Percentiles rank a stretch among this genome's conserved stretches.
These are phyloP conservation scores for Aleiodes sp. DNA, from an alignment of 1,140 invertebrate species.

Conservation along the genomic window DNA sequence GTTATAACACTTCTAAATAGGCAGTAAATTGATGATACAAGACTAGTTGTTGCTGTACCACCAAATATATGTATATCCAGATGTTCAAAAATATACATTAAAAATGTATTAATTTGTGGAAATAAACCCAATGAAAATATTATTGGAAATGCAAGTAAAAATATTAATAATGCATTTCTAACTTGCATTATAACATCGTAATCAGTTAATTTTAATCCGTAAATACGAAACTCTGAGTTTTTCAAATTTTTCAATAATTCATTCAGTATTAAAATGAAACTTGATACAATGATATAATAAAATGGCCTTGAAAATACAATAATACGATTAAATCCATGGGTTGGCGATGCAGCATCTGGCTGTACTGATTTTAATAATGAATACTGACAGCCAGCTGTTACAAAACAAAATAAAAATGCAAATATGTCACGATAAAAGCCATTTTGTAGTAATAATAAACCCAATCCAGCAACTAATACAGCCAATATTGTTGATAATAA, in stretches of 20 bases:
- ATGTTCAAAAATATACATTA: constrained; percentile 95
- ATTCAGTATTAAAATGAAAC: constrained; percentile 76
- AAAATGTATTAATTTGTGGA: constrained; percentile 96
- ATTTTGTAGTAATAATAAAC: constrained; percentile 82
- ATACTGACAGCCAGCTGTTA: constrained; percentile 97
- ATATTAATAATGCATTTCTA: constrained; percentile 79
- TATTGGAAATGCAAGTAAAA: constrained; percentile 91
- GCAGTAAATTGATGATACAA: constrained; percentile 87
- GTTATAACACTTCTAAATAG: constrained; percentile 83
- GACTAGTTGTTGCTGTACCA: constrained; percentile 92
- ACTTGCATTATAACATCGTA: constrained; percentile 73
- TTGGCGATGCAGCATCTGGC: constrained; percentile 97
- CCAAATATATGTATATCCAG: constrained; percentile 98
- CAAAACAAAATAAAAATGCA: constrained; percentile 95
- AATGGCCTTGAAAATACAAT: constrained; percentile 94
- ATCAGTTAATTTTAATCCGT: constrained; percentile 79
- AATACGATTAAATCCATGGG: constrained; percentile 97
- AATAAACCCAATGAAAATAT: constrained; percentile 94
- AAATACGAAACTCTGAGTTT: constrained; percentile 72
- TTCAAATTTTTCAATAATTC: constrained; percentile 62
- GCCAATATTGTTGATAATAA: constrained; percentile 85
- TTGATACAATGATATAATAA: constrained; percentile 91
- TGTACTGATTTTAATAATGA: constrained; percentile 98
- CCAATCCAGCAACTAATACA: constrained; percentile 85
- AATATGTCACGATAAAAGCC: constrained; percentile 92